Percentiles rank a stretch among this genome's conserved stretches.
These are phyloP conservation scores for Electrophaes corylata DNA, from an alignment of 2,888 invertebrate genomes.

Conservation along the genomic window DNA sequence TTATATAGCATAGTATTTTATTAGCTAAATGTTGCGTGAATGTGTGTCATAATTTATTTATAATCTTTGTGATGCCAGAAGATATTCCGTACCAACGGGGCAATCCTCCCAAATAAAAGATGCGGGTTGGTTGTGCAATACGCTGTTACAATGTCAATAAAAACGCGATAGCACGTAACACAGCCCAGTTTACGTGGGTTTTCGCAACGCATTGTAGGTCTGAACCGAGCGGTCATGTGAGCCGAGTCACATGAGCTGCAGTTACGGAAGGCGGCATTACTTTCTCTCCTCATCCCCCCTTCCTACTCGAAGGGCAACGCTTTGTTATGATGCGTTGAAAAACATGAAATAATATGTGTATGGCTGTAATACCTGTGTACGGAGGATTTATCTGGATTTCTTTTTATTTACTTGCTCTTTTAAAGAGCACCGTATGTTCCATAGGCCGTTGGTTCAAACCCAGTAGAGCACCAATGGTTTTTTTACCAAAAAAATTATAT, in stretches of 20 bases:
- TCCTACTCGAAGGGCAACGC: conserved; percentile 6
- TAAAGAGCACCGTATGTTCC: no score
- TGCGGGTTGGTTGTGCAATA: conserved; percentile 31
- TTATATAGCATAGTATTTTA: no score
- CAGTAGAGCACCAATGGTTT: no score
- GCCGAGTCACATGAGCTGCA: conserved; percentile 60
- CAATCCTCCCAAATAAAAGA: conserved; percentile 14
- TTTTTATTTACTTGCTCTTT: no score
- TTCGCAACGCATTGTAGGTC: conserved; percentile 66
- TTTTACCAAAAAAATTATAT: no score
- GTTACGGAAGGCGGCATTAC: conserved; percentile 57
- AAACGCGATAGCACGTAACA: conserved; percentile 48
- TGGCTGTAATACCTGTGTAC: neutral
- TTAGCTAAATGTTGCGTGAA: no score
- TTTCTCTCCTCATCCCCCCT: conserved; percentile 21
- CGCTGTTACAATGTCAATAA: conserved; percentile 37
- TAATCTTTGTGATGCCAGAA: no score
- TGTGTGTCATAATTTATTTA: no score
- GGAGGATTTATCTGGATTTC: no score
- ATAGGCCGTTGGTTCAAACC: no score
- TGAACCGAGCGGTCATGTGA: conserved; percentile 58
- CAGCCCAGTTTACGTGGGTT: conserved; percentile 56
- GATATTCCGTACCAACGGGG: neutral
- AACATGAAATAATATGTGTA: neutral
- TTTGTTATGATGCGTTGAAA: conserved; percentile 6